These are phyloP conservation scores for Eupsittula cactorum DNA, from an alignment of 2,113 vertebrate species.

Conservation along the genomic window DNA sequence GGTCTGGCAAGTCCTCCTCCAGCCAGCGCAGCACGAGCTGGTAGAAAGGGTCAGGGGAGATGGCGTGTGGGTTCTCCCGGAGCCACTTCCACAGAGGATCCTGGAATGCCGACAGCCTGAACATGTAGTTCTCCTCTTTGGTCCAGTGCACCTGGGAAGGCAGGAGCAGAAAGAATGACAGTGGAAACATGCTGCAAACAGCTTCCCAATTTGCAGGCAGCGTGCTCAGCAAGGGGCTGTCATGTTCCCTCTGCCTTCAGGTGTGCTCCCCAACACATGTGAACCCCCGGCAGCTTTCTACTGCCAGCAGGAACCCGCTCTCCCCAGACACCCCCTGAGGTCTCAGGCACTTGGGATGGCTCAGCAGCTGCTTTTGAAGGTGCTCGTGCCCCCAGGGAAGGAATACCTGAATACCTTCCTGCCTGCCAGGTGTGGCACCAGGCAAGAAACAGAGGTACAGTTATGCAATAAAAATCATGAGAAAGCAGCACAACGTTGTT, in stretches of 20 bases:
- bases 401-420: neutral
- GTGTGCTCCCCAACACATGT: accelerated
- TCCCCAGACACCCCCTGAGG: neutral
- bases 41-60: slow-evolving; percentile 83
- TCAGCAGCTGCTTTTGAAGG: neutral
- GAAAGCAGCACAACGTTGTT: neutral
- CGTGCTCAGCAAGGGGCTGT: neutral
- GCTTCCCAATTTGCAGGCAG: neutral
- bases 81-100: slow-evolving; percentile 84
- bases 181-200: neutral
- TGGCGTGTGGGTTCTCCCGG: slow-evolving; percentile 66
- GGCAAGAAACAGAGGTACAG: neutral
- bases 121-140: slow-evolving; percentile 96
- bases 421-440: neutral
- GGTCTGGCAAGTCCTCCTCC: slow-evolving; percentile 86
- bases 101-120: slow-evolving; percentile 85
- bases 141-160: slow-evolving; percentile 88
- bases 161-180: neutral
- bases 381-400: neutral
- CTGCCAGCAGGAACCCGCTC: neutral
- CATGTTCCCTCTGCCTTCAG: accelerated
- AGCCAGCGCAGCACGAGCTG: slow-evolving; percentile 82
- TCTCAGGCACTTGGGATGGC: neutral
- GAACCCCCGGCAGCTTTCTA: neutral
- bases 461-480: neutral